A percentile compares a stretch with the other conserved stretches of the same genome.
Evolutionary conservation across 2,888 invertebrate genomes (phyloP).

Genomic region (Disparrhopalites patrizii): DNA sequence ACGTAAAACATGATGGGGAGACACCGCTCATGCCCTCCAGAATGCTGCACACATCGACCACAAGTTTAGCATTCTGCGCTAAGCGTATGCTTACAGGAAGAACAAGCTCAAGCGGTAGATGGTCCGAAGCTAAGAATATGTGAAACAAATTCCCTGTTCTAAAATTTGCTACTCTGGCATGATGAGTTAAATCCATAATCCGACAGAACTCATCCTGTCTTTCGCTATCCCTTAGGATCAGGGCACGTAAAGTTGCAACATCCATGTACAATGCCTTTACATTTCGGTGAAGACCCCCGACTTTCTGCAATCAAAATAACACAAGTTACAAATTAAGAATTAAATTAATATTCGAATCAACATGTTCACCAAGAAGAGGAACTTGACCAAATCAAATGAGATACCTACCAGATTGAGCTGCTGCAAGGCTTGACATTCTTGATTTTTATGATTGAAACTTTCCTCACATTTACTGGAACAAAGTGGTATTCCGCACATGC

Average conservation of each 20-base stretch:
- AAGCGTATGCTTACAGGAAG: not conserved
- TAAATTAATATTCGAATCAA: too few species aligned
- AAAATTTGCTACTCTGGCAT: not conserved
- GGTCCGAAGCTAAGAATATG: not conserved
- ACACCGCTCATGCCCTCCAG: not conserved
- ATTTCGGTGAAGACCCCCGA: not conserved
- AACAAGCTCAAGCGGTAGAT: constrained; percentile 1
- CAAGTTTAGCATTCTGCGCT: not conserved
- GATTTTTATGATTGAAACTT: not conserved
- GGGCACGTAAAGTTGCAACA: not conserved
- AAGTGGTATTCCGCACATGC: not conserved
- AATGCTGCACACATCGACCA: not conserved
- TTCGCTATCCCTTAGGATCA: not conserved
- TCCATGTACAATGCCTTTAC: not conserved
- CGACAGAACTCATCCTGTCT: not conserved
- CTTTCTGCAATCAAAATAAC: not conserved
- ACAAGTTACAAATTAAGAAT: not conserved
- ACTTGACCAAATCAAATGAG: too few species aligned
- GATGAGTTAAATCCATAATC: not conserved
- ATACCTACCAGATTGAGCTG: not conserved
- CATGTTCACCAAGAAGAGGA: too few species aligned
- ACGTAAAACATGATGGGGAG: too few species aligned
- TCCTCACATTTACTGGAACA: not conserved
- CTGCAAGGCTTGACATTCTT: not conserved
- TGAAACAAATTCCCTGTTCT: not conserved